Base-by-base conservation (phyloP, 2,888 invertebrate species). In the Callinectes sapidus region DNA sequence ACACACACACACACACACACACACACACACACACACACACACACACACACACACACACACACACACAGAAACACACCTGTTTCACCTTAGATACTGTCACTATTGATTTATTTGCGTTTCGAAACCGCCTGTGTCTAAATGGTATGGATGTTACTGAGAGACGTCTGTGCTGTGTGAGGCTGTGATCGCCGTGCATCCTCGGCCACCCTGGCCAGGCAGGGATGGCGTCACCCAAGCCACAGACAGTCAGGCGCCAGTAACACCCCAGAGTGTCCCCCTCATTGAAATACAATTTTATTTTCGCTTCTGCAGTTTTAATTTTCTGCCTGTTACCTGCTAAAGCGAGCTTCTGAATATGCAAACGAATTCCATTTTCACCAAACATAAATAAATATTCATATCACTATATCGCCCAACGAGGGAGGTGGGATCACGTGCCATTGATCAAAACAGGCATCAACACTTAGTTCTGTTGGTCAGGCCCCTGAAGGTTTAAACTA, bases 211-310 rank as follows among this genome's bases (percentile, higher is more conserved):
- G 35, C 35, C 35, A 18, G 16, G 71, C 28, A 2, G 35, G 35
- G 14, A 35, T 35, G 81, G 81, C 81, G 16, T 28, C 71, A 28
- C n/a, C 71, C 81, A 81, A 81, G 81, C 81, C 32, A 81, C 81
- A 35, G 81, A 81, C 81, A 35, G 81, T 35, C 81, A 81, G 81
- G 35, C 81, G 14, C 35, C 35, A 35, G 35, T 32, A 35, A 81
- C 81, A 81, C 81, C 81, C 81, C 81, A 35, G 35, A 81, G 81
- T 81, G 81, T 81, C 35, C 81, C 81, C 35, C 81, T 81, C 81
- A 81, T 81, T 81, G 81, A 81, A 81, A 81, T 81, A 81, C 81
- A 81, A 81, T 81, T 81, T 81, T 81, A 81, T 81, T 81, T 81
- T 81, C 81, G 81, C 81, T 81, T 81, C 81, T 35, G 35, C 81